Evolutionary conservation across 2,113 vertebrate genomes (phyloP), one percentile per base, ranked within the genome.

Genomic region (Dicaeum eximium): DNA sequence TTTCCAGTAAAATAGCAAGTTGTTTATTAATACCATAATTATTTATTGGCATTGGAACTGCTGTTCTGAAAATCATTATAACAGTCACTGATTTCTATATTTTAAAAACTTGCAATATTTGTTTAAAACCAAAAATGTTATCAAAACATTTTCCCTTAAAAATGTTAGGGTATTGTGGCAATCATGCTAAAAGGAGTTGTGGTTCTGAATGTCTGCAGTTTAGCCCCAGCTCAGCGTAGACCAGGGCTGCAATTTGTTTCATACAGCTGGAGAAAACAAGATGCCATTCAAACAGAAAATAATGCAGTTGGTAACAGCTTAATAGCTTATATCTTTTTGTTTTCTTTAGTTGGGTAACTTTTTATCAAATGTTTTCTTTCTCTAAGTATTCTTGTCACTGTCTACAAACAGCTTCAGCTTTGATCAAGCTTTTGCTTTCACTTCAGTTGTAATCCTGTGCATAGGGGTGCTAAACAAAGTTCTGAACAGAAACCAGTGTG

Each of bases 1-100:
- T 67, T 96, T 95, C 64, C 90, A 96, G 92, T 83, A 92, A 94
- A 96, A 90, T 3, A 73, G 35, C 13, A 92, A 93, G 83, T 78
- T 15, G 15, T 69, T 78, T 86, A 77, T 78, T 86, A 53, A 60
- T 92, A 71, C 51, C 40, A 74, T 71, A 90, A 88, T 83, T 82
- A 77, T 81, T 88, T 92, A 56, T 96, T 93, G 93, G 81, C 74
- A 71, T 33, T 80, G 64, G 47, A 77, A 35, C 33, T 45, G 64
- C 48, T 61, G 18, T 67, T 30, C 10, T 78, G 64, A 92, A 95
- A 83, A 58, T 83, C 33, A 24, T 75, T 82, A 31, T 17, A 88
- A 53, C 8, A 35, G 56, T 22, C 13, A 86, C 78, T 66, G 82
- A 93, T 93, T 90, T 85, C 48, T 48, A 17, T 28, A 42, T 83